Percentiles rank a stretch among this genome's conserved stretches.
Evolutionary conservation across 2,113 vertebrate species (phyloP).

Genomic region (Burhinus oedicnemus): DNA sequence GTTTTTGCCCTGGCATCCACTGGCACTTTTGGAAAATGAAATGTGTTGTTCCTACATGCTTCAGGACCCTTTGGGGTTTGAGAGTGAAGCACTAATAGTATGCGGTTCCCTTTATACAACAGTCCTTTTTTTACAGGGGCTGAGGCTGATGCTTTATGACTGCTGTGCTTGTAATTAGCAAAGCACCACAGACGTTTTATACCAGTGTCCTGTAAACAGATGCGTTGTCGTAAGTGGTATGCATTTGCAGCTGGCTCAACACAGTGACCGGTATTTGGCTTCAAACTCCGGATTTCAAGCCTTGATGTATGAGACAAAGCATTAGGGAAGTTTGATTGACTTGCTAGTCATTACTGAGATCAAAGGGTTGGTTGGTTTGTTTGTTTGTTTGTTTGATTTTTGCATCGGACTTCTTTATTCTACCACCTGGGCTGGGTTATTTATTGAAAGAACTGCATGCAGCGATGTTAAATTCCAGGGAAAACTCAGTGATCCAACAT

Average conservation of each 20-base stretch:
- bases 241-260: slow-evolving; percentile 26
- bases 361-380: background rate
- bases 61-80: background rate
- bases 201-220: background rate
- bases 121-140: background rate
- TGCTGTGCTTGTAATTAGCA: slow-evolving; percentile 41
- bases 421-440: slow-evolving; percentile 41
- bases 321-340: slow-evolving; percentile 24
- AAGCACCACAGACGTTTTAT: background rate
- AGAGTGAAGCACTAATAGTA: background rate
- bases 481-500: slow-evolving; percentile 53
- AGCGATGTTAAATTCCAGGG: slow-evolving; percentile 54
- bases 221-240: background rate
- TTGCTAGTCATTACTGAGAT: slow-evolving; percentile 43
- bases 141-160: background rate
- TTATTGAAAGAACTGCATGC: slow-evolving; percentile 42
- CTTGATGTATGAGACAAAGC: slow-evolving; percentile 38
- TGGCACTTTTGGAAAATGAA: background rate
- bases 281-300: background rate
- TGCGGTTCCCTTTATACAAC: background rate
- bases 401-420: slow-evolving; percentile 28
- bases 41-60: background rate
- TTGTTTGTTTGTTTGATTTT: slow-evolving; percentile 32
- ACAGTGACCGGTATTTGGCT: background rate
- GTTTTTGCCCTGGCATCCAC: background rate